phyloP scores from a whole-genome alignment of 2,113 vertebrate genomes.

The Cairina moschata region DNA sequence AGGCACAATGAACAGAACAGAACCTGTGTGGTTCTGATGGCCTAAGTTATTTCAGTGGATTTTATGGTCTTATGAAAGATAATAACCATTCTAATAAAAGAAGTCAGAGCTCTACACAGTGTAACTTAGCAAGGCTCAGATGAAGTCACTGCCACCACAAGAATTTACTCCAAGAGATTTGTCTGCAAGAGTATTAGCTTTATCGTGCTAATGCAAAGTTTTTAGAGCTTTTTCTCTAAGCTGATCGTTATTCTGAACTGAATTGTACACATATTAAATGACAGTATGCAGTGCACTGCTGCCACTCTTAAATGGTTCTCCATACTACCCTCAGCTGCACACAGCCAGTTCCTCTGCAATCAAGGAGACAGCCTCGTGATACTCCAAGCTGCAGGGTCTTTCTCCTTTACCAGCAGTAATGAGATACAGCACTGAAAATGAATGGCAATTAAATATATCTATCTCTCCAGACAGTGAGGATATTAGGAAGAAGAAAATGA shows the following conservation, averaged over 20 bases:
- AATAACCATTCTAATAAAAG: background rate
- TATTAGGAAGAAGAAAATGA: background rate
- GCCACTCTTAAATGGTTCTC: background rate
- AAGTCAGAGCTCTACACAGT: background rate
- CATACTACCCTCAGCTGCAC: background rate
- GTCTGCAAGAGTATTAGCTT: background rate
- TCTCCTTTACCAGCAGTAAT: background rate
- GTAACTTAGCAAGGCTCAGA: background rate
- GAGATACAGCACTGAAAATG: background rate
- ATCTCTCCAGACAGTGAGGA: background rate
- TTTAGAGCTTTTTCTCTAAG: background rate
- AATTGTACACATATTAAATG: background rate
- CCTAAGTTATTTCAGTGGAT: background rate
- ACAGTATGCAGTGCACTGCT: background rate
- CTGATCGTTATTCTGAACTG: background rate
- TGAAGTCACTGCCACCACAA: background rate
- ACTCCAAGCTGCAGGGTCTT: background rate
- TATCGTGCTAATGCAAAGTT: fast-evolving
- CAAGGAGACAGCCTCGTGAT: background rate
- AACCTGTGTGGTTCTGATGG: background rate
- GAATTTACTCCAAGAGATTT: background rate
- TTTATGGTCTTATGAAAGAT: background rate
- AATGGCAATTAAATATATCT: background rate
- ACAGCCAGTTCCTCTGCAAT: background rate
- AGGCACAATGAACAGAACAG: background rate